phyloP scores from a whole-genome alignment of 2,113 vertebrate genomes.

The Vimba vimba region DNA sequence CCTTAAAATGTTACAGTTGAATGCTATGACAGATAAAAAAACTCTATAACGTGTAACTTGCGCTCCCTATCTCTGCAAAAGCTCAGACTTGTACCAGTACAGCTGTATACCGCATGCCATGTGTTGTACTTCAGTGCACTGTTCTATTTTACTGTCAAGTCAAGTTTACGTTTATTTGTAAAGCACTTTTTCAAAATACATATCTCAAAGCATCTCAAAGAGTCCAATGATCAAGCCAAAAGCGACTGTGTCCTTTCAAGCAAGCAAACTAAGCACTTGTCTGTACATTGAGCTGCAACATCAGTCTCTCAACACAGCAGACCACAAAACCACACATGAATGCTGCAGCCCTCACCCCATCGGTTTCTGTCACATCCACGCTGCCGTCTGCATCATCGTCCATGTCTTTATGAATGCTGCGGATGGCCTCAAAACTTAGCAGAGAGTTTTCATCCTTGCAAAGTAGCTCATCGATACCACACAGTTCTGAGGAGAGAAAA shows the following conservation, averaged over 20 bases:
- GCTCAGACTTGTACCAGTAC: not conserved
- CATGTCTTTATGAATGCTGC: conserved; percentile 93
- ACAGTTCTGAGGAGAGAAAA: conserved; percentile 79
- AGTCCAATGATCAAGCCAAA: not conserved
- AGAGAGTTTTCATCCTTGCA: conserved; percentile 84
- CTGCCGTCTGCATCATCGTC: conserved; percentile 93
- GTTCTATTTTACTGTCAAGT: not conserved
- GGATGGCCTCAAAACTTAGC: conserved; percentile 91
- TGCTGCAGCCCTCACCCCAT: conserved; percentile 78
- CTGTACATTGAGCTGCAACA: not conserved
- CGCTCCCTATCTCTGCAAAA: not conserved
- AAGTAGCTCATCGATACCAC: conserved; percentile 80
- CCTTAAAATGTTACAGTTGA: not conserved
- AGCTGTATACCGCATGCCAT: not conserved
- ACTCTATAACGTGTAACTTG: not conserved
- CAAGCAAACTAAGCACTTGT: not conserved
- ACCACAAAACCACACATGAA: conserved; percentile 20
- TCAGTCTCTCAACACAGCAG: not conserved
- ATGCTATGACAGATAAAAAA: not conserved
- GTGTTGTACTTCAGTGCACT: not conserved
- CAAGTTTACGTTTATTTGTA: not conserved
- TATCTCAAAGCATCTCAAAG: not conserved
- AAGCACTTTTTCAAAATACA: not conserved
- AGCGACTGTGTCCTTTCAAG: not conserved
- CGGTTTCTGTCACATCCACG: conserved; percentile 89